Percentiles rank a stretch among this genome's conserved stretches.
Evolutionary conservation across 2,797 vertebrate species (phyloP).

Genomic region (Moxostoma hubbsi): DNA sequence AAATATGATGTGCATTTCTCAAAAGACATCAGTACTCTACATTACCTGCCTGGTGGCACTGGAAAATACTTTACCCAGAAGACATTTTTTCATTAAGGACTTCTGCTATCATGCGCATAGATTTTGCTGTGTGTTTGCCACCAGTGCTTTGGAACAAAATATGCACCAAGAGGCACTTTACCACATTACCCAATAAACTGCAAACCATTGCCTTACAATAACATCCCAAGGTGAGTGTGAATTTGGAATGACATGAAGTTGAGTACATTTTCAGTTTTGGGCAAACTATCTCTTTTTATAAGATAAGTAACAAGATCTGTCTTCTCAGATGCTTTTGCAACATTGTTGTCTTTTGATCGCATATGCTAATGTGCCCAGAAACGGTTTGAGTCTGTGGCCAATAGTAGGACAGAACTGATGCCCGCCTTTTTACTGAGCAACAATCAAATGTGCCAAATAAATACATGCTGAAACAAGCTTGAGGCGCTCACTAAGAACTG

Average conservation of each 20-base stretch:
- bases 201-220: too few relatives aligned
- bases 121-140: too few relatives aligned
- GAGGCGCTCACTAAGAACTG: constrained; percentile 2
- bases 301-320: too few relatives aligned
- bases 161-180: too few relatives aligned
- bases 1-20: neutral
- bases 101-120: neutral
- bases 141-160: too few relatives aligned
- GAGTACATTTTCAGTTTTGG: too few relatives aligned
- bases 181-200: too few relatives aligned
- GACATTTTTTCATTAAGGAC: constrained; percentile 28
- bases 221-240: too few relatives aligned
- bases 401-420: constrained; percentile 7
- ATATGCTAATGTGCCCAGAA: constrained; percentile 12
- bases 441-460: constrained; percentile 19
- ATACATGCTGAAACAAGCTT: constrained; percentile 16
- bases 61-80: constrained; percentile 62
- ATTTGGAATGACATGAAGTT: too few relatives aligned
- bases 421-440: constrained; percentile 13
- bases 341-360: neutral
- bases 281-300: too few relatives aligned
- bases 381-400: constrained; percentile 43
- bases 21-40: neutral
- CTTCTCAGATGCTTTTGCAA: neutral
- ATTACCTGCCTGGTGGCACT: constrained; percentile 27